Conservation (phyloP, 2,888 invertebrate genomes). For the Melitaea athalia region DNA sequence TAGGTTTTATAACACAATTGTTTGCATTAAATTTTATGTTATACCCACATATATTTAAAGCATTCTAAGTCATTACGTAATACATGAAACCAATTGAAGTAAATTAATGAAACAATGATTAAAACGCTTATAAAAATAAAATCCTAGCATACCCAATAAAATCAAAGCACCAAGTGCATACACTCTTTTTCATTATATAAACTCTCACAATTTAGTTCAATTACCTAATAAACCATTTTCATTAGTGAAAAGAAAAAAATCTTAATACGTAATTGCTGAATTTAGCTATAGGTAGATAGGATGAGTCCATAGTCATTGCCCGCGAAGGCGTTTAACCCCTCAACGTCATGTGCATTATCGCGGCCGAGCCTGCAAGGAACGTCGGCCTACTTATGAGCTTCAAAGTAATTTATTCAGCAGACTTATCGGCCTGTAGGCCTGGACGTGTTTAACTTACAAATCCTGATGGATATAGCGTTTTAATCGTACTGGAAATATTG, state of each 20-base stretch:
- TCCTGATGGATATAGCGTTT: background rate
- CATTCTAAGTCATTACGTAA: background rate
- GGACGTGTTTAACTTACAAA: conserved; percentile 6
- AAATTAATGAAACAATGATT: no score
- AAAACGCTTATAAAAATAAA: no score
- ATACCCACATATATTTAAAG: background rate
- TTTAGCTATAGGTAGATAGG: background rate
- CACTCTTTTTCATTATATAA: no score
- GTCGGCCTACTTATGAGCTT: conserved; percentile 31
- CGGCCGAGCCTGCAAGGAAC: conserved; percentile 31
- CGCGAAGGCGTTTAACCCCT: conserved; percentile 23
- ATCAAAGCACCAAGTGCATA: no score
- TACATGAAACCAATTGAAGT: no score
- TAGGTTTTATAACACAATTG: no score
- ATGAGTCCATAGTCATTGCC: background rate
- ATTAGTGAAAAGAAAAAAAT: background rate
- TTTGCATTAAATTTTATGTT: no score
- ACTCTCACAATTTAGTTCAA: background rate
- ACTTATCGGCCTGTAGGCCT: conserved; percentile 14
- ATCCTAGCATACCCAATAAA: no score
- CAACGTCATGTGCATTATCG: conserved; percentile 29
- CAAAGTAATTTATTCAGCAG: conserved; percentile 25
- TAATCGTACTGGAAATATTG: background rate
- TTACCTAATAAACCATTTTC: background rate
- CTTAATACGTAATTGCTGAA: background rate